Evolutionary conservation across 2,113 vertebrate genomes (phyloP).

Genomic region (Tursiops truncatus): DNA sequence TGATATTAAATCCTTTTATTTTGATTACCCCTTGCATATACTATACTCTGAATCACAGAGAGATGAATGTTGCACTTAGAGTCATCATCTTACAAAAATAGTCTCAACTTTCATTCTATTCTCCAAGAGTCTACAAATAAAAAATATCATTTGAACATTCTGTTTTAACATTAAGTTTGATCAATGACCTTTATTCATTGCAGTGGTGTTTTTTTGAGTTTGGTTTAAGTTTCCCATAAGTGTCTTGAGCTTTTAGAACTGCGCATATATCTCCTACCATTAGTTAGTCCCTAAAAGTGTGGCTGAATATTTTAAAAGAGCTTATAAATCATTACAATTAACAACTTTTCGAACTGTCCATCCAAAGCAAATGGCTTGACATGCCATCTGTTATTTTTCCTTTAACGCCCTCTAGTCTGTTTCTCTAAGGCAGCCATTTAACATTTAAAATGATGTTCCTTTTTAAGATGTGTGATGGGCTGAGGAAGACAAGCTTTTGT

Average conservation of each 20-base stretch:
- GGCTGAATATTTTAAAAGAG: constrained; percentile 74
- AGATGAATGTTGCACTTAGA: constrained; percentile 71
- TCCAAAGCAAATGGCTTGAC: constrained; percentile 77
- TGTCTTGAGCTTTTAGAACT: constrained; percentile 75
- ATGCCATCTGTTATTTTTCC: constrained; percentile 80
- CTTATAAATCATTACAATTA: constrained; percentile 84
- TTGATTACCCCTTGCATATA: constrained; percentile 11
- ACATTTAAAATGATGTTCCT: constrained; percentile 77
- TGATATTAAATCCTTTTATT: constrained; percentile 67
- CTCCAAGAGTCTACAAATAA: constrained; percentile 71
- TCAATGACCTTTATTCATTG: constrained; percentile 73
- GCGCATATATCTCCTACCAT: constrained; percentile 63
- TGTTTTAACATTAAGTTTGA: constrained; percentile 72
- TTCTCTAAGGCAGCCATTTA: constrained; percentile 73
- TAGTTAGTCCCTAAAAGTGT: constrained; percentile 80
- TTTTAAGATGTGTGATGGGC: constrained; percentile 73
- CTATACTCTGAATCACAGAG: constrained; percentile 65
- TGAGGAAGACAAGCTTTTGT: constrained; percentile 82
- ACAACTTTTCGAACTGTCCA: constrained; percentile 79
- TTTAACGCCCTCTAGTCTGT: constrained; percentile 73
- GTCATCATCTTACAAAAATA: constrained; percentile 64
- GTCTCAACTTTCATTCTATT: constrained; percentile 73
- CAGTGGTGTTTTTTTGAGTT: constrained; percentile 60
- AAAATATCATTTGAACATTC: constrained; percentile 79
- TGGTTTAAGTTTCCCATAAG: constrained; percentile 75